A percentile compares a stretch with the other conserved stretches of the same genome.
Evolutionary conservation across 2,113 vertebrate genomes (phyloP).

Genomic region (Macaca nemestrina): DNA sequence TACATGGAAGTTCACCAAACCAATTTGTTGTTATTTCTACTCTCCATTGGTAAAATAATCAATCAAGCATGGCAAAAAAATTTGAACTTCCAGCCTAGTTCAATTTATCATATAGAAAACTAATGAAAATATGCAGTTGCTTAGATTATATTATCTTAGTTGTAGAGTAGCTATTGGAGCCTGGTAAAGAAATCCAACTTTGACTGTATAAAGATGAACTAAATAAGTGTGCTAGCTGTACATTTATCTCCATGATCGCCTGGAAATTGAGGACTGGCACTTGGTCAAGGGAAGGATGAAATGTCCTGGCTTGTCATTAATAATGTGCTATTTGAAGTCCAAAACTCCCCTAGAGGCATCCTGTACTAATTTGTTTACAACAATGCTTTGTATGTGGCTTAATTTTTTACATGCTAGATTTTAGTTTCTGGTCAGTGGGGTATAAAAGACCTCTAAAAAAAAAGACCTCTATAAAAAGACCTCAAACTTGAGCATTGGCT

Average conservation of each 20-base stretch:
- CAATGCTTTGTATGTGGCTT: neutral
- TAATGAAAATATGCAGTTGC: neutral
- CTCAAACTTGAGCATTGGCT: neutral
- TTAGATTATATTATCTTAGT: neutral
- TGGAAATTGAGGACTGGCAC: neutral
- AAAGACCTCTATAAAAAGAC: too few relatives aligned
- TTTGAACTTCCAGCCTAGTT: neutral
- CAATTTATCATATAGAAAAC: neutral
- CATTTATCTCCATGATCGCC: neutral
- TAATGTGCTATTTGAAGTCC: neutral
- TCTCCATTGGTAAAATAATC: neutral
- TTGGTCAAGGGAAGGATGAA: neutral
- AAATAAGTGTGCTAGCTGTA: neutral
- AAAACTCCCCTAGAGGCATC: neutral
- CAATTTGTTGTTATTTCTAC: neutral
- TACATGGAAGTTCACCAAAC: neutral
- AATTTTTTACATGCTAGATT: neutral
- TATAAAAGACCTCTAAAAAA: neutral
- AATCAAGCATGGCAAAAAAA: neutral
- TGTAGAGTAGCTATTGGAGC: neutral
- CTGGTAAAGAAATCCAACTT: neutral
- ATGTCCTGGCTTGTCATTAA: neutral
- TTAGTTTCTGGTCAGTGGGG: neutral
- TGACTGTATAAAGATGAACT: neutral
- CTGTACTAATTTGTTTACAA: neutral